Evolutionary conservation across 30 jellyfish, hydroid and myxozoan genomes (phyloP).

Genomic region (Cassiopea xamachana): DNA sequence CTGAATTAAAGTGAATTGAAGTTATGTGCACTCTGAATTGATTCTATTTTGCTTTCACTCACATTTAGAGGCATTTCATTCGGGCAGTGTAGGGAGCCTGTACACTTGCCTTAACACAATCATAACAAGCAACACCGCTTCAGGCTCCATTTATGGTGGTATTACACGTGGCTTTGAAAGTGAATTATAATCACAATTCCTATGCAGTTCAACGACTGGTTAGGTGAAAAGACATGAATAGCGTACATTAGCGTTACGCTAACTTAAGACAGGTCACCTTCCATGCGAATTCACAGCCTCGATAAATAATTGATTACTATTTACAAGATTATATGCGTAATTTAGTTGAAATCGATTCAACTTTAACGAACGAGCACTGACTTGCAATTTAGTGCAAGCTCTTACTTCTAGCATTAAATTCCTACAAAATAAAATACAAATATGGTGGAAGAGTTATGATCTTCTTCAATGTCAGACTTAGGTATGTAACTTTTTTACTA

Average conservation of each 20-base stretch:
- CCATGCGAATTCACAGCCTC: neutral
- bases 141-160: constrained; percentile 5
- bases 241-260: neutral
- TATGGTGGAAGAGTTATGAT: no score
- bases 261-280: neutral
- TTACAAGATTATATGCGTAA: neutral
- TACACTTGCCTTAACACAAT: no score
- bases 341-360: neutral
- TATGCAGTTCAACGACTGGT: neutral
- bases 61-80: no score
- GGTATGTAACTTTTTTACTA: no score
- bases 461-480: no score
- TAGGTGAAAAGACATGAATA: neutral
- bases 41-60: no score
- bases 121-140: no score
- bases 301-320: neutral
- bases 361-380: neutral
- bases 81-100: no score
- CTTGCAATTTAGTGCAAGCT: neutral
- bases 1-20: no score
- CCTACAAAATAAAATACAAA: neutral
- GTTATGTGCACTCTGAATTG: no score
- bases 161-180: neutral
- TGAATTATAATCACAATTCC: neutral
- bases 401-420: neutral